Percentiles rank a stretch among this genome's conserved stretches.
Conservation (phyloP, 2,113 vertebrate species). For the Cavia porcellus region DNA sequence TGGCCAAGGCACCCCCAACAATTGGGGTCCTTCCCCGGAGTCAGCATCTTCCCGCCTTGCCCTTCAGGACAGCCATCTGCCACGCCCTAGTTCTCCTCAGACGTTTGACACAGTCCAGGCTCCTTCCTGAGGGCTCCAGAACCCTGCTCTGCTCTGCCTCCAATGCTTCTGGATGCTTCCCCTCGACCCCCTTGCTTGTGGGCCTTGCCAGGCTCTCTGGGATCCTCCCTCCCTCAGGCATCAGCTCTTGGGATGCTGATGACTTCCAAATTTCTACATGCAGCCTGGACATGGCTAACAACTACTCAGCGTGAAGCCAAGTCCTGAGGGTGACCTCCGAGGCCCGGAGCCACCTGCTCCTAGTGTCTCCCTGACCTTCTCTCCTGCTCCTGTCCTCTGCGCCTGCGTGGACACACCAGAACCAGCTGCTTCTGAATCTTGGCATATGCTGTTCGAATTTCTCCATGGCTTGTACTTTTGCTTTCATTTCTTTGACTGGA, state of each 20-base stretch:
- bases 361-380: neutral
- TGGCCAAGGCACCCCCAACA: neutral
- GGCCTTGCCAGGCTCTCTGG: neutral
- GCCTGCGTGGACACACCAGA: neutral
- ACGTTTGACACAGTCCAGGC: accelerated
- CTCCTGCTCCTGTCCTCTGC: neutral
- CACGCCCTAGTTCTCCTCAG: neutral
- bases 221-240: neutral
- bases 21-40: neutral
- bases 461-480: neutral
- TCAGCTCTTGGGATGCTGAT: neutral
- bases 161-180: neutral
- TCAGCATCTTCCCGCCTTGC: neutral
- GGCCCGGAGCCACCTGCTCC: neutral
- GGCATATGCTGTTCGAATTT: too few species aligned
- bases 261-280: neutral
- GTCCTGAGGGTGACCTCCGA: neutral
- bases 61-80: neutral
- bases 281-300: neutral
- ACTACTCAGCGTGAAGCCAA: neutral
- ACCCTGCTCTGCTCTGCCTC: neutral
- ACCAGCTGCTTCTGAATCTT: neutral
- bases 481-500: constrained; percentile 1
- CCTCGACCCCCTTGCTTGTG: too few species aligned
- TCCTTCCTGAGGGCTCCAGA: neutral